Percentiles rank a stretch among this genome's conserved stretches.
phyloP scores from a whole-genome alignment of 2,888 invertebrate species.

The Lathronympha strigana region DNA sequence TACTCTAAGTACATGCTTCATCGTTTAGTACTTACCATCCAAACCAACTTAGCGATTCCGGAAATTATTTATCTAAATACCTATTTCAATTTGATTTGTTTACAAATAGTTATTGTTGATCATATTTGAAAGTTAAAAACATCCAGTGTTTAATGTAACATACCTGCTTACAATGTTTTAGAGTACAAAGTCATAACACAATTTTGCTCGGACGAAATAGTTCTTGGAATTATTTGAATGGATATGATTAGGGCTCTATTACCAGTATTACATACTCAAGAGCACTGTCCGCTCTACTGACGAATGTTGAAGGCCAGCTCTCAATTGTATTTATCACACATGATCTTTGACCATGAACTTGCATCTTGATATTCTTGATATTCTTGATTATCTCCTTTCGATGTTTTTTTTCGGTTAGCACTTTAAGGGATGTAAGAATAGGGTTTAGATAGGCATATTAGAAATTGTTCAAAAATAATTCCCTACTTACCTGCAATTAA shows the following conservation, averaged over 20 bases:
- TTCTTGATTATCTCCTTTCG: too few relatives aligned
- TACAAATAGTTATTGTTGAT: too few relatives aligned
- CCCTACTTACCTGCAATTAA: too few relatives aligned
- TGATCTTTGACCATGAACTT: constrained; percentile 3
- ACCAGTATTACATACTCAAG: not conserved
- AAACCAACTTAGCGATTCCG: too few relatives aligned
- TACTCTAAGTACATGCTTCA: too few relatives aligned
- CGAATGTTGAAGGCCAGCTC: not conserved
- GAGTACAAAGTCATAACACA: constrained; percentile 5
- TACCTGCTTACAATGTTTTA: not conserved
- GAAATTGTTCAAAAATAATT: too few relatives aligned
- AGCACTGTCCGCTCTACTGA: constrained; percentile 1
- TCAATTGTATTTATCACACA: not conserved
- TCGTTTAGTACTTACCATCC: too few relatives aligned
- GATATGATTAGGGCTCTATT: not conserved
- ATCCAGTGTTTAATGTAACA: not conserved
- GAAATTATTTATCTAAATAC: too few relatives aligned
- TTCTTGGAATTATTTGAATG: constrained; percentile 3
- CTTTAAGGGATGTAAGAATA: too few relatives aligned
- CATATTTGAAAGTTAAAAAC: not conserved
- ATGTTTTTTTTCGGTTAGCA: too few relatives aligned
- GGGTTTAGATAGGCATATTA: too few relatives aligned
- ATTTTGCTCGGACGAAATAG: not conserved
- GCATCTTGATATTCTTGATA: not conserved
- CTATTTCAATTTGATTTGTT: too few relatives aligned